Evolutionary conservation across 1,140 invertebrate species (phyloP).

Genomic region (Lepidurus packardi): DNA sequence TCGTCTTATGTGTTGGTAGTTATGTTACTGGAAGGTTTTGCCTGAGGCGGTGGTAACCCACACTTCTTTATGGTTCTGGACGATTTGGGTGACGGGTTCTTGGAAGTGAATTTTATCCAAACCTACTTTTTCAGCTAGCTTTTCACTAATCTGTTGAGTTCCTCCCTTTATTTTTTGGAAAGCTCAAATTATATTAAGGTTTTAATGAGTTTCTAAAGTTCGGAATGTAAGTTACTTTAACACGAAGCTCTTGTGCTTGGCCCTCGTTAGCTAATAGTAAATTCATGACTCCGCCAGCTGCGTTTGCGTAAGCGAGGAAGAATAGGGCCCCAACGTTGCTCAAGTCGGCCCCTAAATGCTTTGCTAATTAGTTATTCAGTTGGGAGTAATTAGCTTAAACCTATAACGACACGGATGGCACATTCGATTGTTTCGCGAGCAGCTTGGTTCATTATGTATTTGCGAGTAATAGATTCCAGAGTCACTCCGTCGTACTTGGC

Average conservation of each 20-base stretch:
- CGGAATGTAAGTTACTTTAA: slow-evolving; percentile 39
- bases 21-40: slow-evolving; percentile 36
- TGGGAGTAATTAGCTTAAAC: slow-evolving; percentile 31
- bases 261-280: slow-evolving; percentile 43
- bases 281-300: slow-evolving; percentile 44
- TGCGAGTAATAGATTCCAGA: slow-evolving; percentile 41
- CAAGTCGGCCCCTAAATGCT: slow-evolving; percentile 41
- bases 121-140: slow-evolving; percentile 41
- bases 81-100: slow-evolving; percentile 42
- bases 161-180: slow-evolving; percentile 43
- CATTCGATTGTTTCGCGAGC: slow-evolving; percentile 35
- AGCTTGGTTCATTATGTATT: slow-evolving; percentile 38
- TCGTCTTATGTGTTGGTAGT: slow-evolving; percentile 17
- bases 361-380: neutral
- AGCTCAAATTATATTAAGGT: neutral
- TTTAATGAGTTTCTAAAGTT: slow-evolving; percentile 16
- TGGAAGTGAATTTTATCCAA: slow-evolving; percentile 40
- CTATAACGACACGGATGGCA: slow-evolving; percentile 35
- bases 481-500: slow-evolving; percentile 43
- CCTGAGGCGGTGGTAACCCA: slow-evolving; percentile 39
- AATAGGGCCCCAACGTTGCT: slow-evolving; percentile 46
- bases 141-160: slow-evolving; percentile 45
- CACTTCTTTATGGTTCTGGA: slow-evolving; percentile 40
- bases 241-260: slow-evolving; percentile 46
- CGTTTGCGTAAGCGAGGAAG: slow-evolving; percentile 44